Percentiles rank a stretch among this genome's conserved stretches.
phyloP scores from a whole-genome alignment of 2,797 vertebrate species.

The Monodelphis domestica region DNA sequence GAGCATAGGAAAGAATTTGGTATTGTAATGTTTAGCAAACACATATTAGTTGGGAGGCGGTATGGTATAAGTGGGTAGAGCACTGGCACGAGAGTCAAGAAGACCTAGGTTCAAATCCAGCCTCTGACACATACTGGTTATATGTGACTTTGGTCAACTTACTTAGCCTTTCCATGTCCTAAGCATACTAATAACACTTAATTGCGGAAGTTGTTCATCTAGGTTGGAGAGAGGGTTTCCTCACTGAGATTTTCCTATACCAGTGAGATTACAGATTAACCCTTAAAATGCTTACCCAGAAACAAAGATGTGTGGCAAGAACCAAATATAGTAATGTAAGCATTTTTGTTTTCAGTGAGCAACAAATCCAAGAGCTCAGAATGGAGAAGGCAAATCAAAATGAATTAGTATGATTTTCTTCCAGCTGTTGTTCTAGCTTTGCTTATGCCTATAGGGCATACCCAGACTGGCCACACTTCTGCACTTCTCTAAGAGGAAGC shows the following conservation, averaged over 20 bases:
- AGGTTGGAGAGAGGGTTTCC: background rate
- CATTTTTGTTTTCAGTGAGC: constrained; percentile 40
- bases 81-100: background rate
- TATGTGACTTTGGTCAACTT: background rate
- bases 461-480: background rate
- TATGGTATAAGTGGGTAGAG: background rate
- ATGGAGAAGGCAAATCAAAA: constrained; percentile 37
- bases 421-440: background rate
- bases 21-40: background rate
- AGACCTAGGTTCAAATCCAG: background rate
- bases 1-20: background rate
- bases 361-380: background rate
- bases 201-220: constrained; percentile 5
- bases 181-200: background rate
- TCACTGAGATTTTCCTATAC: background rate
- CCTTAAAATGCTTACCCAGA: background rate
- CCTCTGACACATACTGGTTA: background rate
- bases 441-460: background rate
- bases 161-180: background rate
- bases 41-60: background rate
- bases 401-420: constrained; percentile 39
- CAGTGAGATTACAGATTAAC: background rate
- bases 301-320: constrained; percentile 28
- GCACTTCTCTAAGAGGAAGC: background rate
- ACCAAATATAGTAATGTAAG: background rate